Percentiles rank a stretch among this genome's conserved stretches.
phyloP scores from a whole-genome alignment of 2,113 vertebrate species.

The Bufo bufo region DNA sequence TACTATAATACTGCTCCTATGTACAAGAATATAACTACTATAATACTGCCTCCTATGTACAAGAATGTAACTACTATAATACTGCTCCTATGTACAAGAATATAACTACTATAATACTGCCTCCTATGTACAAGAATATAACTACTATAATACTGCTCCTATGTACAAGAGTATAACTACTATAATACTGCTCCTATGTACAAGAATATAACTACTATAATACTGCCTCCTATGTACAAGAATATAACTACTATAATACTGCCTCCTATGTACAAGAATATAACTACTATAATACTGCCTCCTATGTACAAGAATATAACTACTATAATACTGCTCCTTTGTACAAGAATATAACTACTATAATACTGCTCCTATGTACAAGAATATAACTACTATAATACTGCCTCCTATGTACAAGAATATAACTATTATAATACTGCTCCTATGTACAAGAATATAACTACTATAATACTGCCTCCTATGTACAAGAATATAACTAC shows the following conservation, averaged over 20 bases:
- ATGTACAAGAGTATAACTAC: constrained; percentile 3
- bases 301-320: constrained; percentile 16
- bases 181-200: constrained; percentile 6
- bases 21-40: constrained; percentile 10
- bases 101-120: not conserved
- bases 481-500: constrained; percentile 6
- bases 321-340: not conserved
- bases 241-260: constrained; percentile 14
- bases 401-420: not conserved
- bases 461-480: not conserved
- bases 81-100: not conserved
- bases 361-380: not conserved
- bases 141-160: not conserved
- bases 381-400: constrained; percentile 9
- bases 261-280: constrained; percentile 3
- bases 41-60: not conserved
- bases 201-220: constrained; percentile 12
- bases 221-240: not conserved
- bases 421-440: too few species aligned
- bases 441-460: not conserved
- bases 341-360: not conserved
- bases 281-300: constrained; percentile 9
- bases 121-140: not conserved
- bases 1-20: constrained; percentile 10
- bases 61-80: not conserved